phyloP scores from a whole-genome alignment of 2,888 invertebrate genomes.

The Lagria hirta region DNA sequence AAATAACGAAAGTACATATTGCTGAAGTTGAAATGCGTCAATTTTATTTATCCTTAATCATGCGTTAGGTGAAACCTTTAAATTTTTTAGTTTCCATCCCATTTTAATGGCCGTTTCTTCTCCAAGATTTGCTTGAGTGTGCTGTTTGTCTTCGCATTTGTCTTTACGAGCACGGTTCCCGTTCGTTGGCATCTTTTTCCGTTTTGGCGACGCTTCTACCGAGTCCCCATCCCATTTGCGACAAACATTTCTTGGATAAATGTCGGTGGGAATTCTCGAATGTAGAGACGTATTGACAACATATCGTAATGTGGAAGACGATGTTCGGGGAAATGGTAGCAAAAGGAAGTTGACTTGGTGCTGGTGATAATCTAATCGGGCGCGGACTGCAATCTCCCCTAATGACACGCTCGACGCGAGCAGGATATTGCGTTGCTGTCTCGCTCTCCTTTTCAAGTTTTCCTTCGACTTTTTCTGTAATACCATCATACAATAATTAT shows the following conservation, averaged over 20 bases:
- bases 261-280: slow-evolving; percentile 15
- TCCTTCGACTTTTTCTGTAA: neutral
- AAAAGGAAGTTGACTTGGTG: slow-evolving; percentile 44
- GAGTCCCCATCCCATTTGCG: slow-evolving; percentile 6
- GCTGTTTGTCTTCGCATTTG: too few species aligned
- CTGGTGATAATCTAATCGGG: slow-evolving; percentile 54
- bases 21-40: too few species aligned
- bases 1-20: too few species aligned
- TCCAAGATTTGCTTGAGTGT: too few species aligned
- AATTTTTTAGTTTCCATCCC: too few species aligned
- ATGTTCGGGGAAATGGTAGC: slow-evolving; percentile 38
- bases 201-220: slow-evolving; percentile 1
- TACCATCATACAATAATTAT: too few species aligned
- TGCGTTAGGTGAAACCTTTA: too few species aligned
- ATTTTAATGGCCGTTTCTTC: too few species aligned
- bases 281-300: slow-evolving; percentile 14
- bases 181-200: slow-evolving; percentile 17
- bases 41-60: too few species aligned
- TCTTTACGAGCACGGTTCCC: too few species aligned
- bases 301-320: slow-evolving; percentile 24
- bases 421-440: slow-evolving; percentile 41
- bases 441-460: slow-evolving; percentile 18
- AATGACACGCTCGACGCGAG: slow-evolving; percentile 51
- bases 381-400: slow-evolving; percentile 50
- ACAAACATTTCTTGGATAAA: slow-evolving; percentile 21